Evolutionary conservation across 2,113 vertebrate genomes (phyloP).

Genomic region (Crotalus viridis): DNA sequence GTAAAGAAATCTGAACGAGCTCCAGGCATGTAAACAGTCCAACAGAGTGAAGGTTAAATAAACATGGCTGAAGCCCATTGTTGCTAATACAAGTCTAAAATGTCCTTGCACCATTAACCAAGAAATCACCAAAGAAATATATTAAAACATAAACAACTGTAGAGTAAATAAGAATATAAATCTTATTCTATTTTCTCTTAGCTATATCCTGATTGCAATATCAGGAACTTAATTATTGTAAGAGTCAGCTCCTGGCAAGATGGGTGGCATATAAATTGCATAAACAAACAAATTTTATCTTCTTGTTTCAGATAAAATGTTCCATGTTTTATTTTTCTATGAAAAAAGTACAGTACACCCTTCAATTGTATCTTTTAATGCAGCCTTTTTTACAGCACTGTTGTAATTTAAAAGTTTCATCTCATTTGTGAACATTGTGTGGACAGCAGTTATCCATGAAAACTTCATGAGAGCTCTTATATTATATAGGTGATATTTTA

Average conservation of each 20-base stretch:
- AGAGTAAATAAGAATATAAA: conserved; percentile 34
- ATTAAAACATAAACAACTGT: conserved; percentile 46
- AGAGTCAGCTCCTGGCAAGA: background rate
- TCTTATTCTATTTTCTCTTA: background rate
- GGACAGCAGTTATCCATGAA: background rate
- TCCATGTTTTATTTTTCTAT: conserved; percentile 16
- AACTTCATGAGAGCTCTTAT: background rate
- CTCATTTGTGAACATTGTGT: background rate
- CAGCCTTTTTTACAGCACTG: conserved; percentile 27
- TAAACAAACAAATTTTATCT: conserved; percentile 20
- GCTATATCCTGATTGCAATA: background rate
- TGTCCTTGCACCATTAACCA: conserved; percentile 55
- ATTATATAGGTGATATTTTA: background rate
- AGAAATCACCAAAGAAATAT: conserved; percentile 55
- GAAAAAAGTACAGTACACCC: conserved; percentile 29
- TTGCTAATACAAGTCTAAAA: conserved; percentile 64
- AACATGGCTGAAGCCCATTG: conserved; percentile 62
- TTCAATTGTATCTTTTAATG: conserved; percentile 56
- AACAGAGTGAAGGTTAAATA: conserved; percentile 70
- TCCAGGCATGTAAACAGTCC: conserved; percentile 69
- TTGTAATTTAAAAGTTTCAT: background rate
- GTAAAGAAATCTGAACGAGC: conserved; percentile 71
- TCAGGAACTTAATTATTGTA: background rate
- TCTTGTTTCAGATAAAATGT: conserved; percentile 51
- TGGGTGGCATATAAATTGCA: background rate